Evolutionary conservation across 2,888 invertebrate genomes (phyloP), one percentile per base, ranked within the genome.

Genomic region (Ecliptopera silaceata): DNA sequence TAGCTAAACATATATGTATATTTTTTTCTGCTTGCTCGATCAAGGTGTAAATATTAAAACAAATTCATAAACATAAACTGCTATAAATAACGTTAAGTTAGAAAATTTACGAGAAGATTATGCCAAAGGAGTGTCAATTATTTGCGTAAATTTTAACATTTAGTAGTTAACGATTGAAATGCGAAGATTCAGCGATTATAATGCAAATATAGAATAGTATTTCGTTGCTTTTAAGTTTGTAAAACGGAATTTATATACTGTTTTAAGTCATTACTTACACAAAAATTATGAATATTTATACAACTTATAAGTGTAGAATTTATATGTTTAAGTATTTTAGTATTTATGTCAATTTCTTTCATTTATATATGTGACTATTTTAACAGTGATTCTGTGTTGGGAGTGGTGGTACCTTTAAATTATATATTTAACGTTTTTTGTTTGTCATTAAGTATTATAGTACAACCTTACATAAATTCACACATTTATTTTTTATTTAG

Each of bases 201-300:
- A 82, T 84, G 78, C 57, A 64, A 81, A 84, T 84, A 75, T 75
- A 71, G 75, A 76, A 59, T 68, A 65, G 58, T 67, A 49, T 70
- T 65, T 68, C 65, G 59, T 60, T 51, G 56, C 46, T 64, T 63
- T 63, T 64, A 66, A 59, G 54, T 39, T 62, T 51, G 50, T 55
- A 49, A 56, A 59, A 53, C 43, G 36, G 43, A 44, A 51, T 50
- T 43, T 43, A 43, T 49, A 42, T 12, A 36, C 43, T 43, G 34
- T n/a, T 12, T 34, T 26, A n/a, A 15, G 22, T 13, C 26, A 51
- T 44, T 42, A 34, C 43, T 50, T 36, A 51, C 15, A 39, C 18
- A 39, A 10, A 17, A 20, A 22, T 13, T 22, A 46, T 46, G 34
- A 3, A 13, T 46, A 34, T 26, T 18, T 34, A n/a, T 34, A 36